phyloP scores from a whole-genome alignment of 2,113 vertebrate species.

The Zosterops borbonicus region DNA sequence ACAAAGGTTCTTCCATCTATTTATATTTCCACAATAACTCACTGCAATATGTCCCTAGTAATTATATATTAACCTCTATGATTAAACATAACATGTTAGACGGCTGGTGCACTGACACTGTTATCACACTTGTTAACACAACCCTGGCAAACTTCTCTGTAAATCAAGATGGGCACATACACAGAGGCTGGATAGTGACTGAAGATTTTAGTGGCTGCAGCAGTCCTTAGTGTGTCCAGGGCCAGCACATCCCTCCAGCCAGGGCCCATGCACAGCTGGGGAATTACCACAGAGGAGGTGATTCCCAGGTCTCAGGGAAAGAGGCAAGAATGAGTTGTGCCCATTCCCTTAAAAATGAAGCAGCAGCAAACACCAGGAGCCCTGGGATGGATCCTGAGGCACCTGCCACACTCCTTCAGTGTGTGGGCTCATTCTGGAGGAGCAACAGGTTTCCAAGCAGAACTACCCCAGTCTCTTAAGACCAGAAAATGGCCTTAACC shows the following conservation, averaged over 20 bases:
- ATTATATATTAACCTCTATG: not conserved
- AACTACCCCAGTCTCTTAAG: not conserved
- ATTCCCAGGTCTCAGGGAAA: not conserved
- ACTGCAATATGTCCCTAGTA: not conserved
- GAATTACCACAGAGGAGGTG: not conserved
- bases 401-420: not conserved
- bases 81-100: not conserved
- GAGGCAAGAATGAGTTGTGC: not conserved
- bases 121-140: not conserved
- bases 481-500: not conserved
- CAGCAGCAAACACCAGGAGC: not conserved
- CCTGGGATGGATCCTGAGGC: not conserved
- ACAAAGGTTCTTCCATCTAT: not conserved
- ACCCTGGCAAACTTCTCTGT: not conserved
- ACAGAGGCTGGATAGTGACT: not conserved
- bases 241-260: not conserved
- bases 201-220: not conserved
- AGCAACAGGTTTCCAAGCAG: not conserved
- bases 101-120: not conserved
- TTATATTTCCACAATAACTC: not conserved
- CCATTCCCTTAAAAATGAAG: not conserved
- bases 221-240: not conserved
- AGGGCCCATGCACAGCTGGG: accelerated
- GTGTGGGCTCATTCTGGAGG: accelerated
- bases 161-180: not conserved